Percentiles rank a stretch among this genome's conserved stretches.
Conservation (phyloP, 2,797 vertebrate species). For the Oreonectes daqikongensis region DNA sequence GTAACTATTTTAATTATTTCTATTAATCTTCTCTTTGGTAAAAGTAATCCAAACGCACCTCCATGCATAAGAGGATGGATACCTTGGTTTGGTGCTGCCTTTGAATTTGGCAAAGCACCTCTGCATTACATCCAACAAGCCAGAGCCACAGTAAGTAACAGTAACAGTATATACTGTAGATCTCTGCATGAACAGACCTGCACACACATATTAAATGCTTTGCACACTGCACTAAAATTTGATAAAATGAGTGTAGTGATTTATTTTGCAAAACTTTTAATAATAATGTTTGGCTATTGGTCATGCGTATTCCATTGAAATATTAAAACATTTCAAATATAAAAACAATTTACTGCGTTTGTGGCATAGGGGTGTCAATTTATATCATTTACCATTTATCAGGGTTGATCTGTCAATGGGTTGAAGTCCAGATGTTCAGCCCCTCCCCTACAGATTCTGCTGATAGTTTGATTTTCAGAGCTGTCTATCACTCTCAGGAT, state of each 20-base stretch:
- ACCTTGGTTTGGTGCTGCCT: constrained; percentile 82
- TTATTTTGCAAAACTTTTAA: too few relatives aligned
- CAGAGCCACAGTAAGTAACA: constrained; percentile 72
- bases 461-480: constrained; percentile 12
- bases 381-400: too few relatives aligned
- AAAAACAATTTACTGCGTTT: too few relatives aligned
- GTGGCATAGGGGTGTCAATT: not conserved
- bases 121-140: constrained; percentile 80
- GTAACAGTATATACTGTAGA: too few relatives aligned
- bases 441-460: not conserved
- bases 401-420: not conserved
- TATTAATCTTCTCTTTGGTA: constrained; percentile 60
- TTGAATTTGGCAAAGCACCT: constrained; percentile 78
- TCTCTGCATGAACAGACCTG: not conserved
- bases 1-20: constrained; percentile 57
- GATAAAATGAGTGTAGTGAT: too few relatives aligned
- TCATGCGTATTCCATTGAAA: too few relatives aligned
- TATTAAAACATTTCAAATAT: too few relatives aligned
- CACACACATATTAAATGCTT: too few relatives aligned
- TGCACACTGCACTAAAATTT: too few relatives aligned
- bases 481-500: not conserved
- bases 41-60: constrained; percentile 57
- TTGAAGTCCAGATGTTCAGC: constrained; percentile 37
- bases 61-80: constrained; percentile 84
- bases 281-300: too few relatives aligned